Evolutionary conservation across 2,797 vertebrate species (phyloP).

Genomic region (Anabacerthia variegaticeps): DNA sequence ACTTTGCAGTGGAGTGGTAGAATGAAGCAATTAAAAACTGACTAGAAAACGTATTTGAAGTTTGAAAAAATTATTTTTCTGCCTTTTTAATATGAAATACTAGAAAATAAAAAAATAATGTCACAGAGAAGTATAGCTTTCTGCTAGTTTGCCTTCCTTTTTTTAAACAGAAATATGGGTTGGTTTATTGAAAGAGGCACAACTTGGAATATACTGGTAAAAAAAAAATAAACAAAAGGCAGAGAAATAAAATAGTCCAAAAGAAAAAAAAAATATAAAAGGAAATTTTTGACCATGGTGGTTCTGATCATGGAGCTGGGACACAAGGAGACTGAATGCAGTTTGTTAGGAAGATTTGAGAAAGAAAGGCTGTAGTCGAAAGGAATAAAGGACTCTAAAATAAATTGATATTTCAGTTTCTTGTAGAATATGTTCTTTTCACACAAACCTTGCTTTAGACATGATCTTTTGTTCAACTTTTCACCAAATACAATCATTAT

Average conservation of each 20-base stretch:
- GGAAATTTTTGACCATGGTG: not conserved
- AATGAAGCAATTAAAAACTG: slow-evolving; percentile 24
- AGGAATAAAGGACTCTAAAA: not conserved
- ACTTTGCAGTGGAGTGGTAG: slow-evolving; percentile 2
- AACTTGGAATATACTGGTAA: not conserved
- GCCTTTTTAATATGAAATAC: not conserved
- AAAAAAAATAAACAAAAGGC: not conserved
- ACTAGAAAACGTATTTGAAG: not conserved
- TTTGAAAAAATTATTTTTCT: not conserved
- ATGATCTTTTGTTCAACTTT: not conserved
- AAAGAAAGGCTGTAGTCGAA: not conserved
- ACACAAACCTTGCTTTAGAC: not conserved
- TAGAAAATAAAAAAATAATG: not conserved
- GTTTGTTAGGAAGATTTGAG: not conserved
- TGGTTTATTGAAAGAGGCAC: not conserved
- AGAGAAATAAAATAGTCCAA: not conserved
- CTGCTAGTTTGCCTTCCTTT: not conserved
- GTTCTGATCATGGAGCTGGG: not conserved
- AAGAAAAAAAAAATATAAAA: not conserved
- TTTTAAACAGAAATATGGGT: not conserved
- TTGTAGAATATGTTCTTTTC: not conserved
- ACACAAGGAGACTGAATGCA: not conserved
- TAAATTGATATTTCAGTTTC: not conserved
- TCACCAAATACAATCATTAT: slow-evolving; percentile 17
- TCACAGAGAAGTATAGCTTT: not conserved